phyloP scores from a whole-genome alignment of 2,888 invertebrate species.

The Pseudoips prasinana region DNA sequence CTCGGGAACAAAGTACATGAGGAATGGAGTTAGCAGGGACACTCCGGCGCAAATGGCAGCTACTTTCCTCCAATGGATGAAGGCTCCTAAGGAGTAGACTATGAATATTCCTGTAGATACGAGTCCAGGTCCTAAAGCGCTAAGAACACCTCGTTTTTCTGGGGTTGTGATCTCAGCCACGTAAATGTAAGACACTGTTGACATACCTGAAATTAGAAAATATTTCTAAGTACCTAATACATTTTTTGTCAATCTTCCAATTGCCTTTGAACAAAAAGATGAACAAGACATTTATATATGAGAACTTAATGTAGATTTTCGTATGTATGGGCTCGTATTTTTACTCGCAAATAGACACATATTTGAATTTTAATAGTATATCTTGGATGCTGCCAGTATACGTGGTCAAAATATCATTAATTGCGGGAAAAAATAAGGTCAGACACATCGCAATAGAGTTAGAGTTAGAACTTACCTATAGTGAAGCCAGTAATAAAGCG shows the following conservation, averaged over 20 bases:
- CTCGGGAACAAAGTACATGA: slow-evolving; percentile 85
- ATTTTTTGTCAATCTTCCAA: too few relatives aligned
- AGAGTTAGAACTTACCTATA: slow-evolving; percentile 84
- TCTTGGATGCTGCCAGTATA: too few relatives aligned
- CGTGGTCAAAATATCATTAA: too few relatives aligned
- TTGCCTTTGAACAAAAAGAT: too few relatives aligned
- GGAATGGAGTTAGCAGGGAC: slow-evolving; percentile 78
- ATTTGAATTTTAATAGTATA: too few relatives aligned
- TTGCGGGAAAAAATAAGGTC: too few relatives aligned
- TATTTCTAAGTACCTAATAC: not conserved
- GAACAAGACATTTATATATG: too few relatives aligned
- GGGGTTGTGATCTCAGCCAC: slow-evolving; percentile 87
- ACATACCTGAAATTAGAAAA: slow-evolving; percentile 81
- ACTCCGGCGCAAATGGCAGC: slow-evolving; percentile 84
- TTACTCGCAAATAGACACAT: not conserved
- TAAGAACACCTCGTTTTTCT: slow-evolving; percentile 85
- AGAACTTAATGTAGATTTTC: too few relatives aligned
- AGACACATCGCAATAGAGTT: too few relatives aligned
- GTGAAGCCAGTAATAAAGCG: slow-evolving; percentile 87
- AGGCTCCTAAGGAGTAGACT: slow-evolving; percentile 85
- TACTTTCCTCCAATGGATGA: slow-evolving; percentile 85
- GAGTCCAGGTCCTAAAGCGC: slow-evolving; percentile 86
- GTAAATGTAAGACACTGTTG: slow-evolving; percentile 85
- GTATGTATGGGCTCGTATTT: too few relatives aligned
- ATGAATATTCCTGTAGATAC: slow-evolving; percentile 88